Base-by-base conservation (phyloP, 1,140 invertebrate species). In the Phymorhynchus buccinoides region DNA sequence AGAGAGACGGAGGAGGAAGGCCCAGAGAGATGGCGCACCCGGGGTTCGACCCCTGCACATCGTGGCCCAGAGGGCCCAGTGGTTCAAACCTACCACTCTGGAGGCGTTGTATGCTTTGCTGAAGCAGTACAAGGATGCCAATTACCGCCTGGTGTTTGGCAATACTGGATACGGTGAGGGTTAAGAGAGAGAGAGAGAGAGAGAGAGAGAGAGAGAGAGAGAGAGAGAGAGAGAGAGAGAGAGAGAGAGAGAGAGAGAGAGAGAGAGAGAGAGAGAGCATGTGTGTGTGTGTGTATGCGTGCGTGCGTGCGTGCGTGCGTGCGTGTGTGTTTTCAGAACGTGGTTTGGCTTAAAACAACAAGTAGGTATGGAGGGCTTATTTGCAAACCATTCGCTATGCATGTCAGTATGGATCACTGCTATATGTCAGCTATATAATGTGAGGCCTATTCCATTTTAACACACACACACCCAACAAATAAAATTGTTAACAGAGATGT, bases 111-210 rank as follows among this genome's bases (percentile, higher is more conserved):
- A 88, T 80, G 81, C 85, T 35, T 71, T 89, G 27, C 80, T 91
- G 3, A 77, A 87, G 22, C 85, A 89, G n/a, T 85, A 88, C 73
- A 83, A 86, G 27, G 86, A 85, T 4, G 87, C 87, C 30, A 87
- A 86, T 75, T 82, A 86, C 66, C 88, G 87, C 73, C 85, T 91
- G 7, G 88, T 89, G n/a, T 89, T 89, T 86, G 89, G 90, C 27
- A 87, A 87, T 37, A 87, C 90, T n/a, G 90, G 88, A 16, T 89
- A 48, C 80, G 90, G 90, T 90, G 39, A 68, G 0, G 1, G 27
- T 68, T 48, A 18, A 9, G 44, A 18, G 44, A 18, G 44, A 9
- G 44, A 18, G 44, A 18, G 44, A 9, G 44, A 18, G 44, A 18
- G 44, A 48, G 44, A 27, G 16, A 27, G 16, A 27, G 56, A 22